These are phyloP conservation scores for Notothenia coriiceps DNA, from an alignment of 2,113 vertebrate genomes.

Conservation along the genomic window DNA sequence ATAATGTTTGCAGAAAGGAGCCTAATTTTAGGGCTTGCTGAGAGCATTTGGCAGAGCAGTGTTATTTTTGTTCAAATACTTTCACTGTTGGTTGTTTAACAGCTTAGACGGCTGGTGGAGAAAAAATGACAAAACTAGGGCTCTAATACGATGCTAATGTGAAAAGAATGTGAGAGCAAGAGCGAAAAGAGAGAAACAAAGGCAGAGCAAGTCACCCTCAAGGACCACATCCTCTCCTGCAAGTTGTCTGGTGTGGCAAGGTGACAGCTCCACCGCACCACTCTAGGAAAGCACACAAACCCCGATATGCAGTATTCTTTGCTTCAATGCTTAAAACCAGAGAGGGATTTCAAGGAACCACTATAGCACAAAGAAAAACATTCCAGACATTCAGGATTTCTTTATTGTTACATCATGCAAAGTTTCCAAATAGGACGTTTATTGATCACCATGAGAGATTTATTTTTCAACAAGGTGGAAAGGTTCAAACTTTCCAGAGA, in stretches of 20 bases:
- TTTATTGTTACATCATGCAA: slow-evolving; percentile 39
- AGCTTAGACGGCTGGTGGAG: not conserved
- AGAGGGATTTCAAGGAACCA: slow-evolving; percentile 51
- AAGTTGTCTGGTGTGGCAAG: slow-evolving; percentile 63
- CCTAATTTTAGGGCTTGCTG: slow-evolving; percentile 7
- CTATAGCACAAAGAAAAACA: not conserved
- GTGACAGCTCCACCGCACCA: slow-evolving; percentile 66
- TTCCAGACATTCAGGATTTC: slow-evolving; percentile 35
- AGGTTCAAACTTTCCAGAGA: slow-evolving; percentile 1
- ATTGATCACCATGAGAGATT: not conserved
- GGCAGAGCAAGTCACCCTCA: slow-evolving; percentile 42
- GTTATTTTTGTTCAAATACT: slow-evolving; percentile 33
- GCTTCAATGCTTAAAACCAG: slow-evolving; percentile 45
- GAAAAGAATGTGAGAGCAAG: slow-evolving; percentile 25
- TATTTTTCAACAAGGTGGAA: slow-evolving; percentile 10
- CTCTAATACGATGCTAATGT: slow-evolving; percentile 15
- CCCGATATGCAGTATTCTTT: slow-evolving; percentile 40
- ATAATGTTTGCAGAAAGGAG: slow-evolving; percentile 26
- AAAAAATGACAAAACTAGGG: slow-evolving; percentile 1
- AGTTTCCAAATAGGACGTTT: slow-evolving; percentile 13
- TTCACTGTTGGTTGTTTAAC: slow-evolving; percentile 11
- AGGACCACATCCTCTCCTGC: slow-evolving; percentile 63
- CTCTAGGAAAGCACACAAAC: slow-evolving; percentile 56
- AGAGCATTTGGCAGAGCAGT: slow-evolving; percentile 29
- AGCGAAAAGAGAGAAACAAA: slow-evolving; percentile 24